Evolutionary conservation across 2,113 vertebrate species (phyloP).

Genomic region (Brachyhypopomus gauderio): DNA sequence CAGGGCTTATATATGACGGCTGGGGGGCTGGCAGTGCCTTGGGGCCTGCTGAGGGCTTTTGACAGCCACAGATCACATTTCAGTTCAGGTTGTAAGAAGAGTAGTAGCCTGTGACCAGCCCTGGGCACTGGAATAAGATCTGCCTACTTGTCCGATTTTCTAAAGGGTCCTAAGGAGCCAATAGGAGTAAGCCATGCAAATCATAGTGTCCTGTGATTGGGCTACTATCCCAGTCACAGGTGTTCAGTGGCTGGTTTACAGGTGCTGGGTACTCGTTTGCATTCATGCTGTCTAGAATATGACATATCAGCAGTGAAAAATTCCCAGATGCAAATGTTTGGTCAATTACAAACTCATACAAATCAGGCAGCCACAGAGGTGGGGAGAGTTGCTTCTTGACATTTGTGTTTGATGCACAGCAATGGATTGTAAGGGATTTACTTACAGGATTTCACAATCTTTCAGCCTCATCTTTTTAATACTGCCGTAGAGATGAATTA

Average conservation of each 20-base stretch:
- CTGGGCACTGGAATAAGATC: not conserved
- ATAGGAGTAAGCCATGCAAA: conserved; percentile 16
- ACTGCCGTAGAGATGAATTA: conserved; percentile 7
- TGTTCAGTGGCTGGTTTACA: conserved; percentile 1
- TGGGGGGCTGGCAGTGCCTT: not conserved
- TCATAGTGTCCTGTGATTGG: conserved; percentile 1
- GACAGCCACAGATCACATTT: conserved; percentile 33
- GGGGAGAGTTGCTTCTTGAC: conserved; percentile 10
- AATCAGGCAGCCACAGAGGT: not conserved
- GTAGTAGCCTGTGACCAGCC: not conserved
- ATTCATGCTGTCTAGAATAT: not conserved
- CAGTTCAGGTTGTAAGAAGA: conserved; percentile 26
- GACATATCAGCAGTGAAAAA: not conserved
- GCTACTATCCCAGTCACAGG: not conserved
- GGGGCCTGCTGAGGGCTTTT: not conserved
- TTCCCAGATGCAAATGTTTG: conserved; percentile 33
- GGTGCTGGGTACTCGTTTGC: not conserved
- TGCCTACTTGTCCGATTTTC: not conserved
- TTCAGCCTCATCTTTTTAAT: conserved; percentile 1
- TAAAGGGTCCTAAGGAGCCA: not conserved
- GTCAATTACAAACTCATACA: conserved; percentile 26
- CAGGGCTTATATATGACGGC: not conserved
- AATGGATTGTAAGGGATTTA: too few relatives aligned
- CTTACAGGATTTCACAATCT: not conserved
- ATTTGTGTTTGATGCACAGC: not conserved